These are phyloP conservation scores for Tretioscincus oriximinensis DNA, from an alignment of 2,113 vertebrate species.

Conservation along the genomic window DNA sequence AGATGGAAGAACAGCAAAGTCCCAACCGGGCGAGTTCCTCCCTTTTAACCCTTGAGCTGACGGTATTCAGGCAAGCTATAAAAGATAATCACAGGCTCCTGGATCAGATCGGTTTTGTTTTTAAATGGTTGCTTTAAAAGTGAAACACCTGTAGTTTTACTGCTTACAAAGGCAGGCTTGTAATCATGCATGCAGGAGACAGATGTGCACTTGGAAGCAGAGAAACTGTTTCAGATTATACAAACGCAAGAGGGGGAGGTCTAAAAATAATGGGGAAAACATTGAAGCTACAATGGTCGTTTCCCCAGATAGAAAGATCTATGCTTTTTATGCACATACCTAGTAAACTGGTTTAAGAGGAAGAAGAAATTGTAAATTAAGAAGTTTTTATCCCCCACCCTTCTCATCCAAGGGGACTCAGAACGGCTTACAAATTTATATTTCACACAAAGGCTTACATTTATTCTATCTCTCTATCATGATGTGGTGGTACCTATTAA, in stretches of 20 bases:
- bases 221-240: slow-evolving; percentile 59
- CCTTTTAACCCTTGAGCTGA: slow-evolving; percentile 58
- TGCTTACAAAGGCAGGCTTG: slow-evolving; percentile 50
- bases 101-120: background rate
- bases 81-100: slow-evolving; percentile 51
- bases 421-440: too few species aligned
- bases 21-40: slow-evolving; percentile 4
- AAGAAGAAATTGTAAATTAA: too few species aligned
- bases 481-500: too few species aligned
- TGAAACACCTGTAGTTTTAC: slow-evolving; percentile 71
- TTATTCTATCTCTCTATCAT: too few species aligned
- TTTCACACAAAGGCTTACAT: too few species aligned
- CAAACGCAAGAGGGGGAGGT: slow-evolving; percentile 51
- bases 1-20: slow-evolving; percentile 51
- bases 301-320: background rate
- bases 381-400: too few species aligned
- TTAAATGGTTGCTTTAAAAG: slow-evolving; percentile 59
- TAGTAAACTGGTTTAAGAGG: too few species aligned
- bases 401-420: too few species aligned
- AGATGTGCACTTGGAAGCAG: slow-evolving; percentile 68
- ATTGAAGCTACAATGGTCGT: background rate
- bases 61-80: slow-evolving; percentile 30
- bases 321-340: too few species aligned
- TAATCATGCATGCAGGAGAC: slow-evolving; percentile 59
- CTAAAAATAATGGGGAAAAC: background rate